Percentiles rank a stretch among this genome's conserved stretches.
These are phyloP conservation scores for Gadus chalcogrammus DNA, from an alignment of 2,113 vertebrate species.

Conservation along the genomic window DNA sequence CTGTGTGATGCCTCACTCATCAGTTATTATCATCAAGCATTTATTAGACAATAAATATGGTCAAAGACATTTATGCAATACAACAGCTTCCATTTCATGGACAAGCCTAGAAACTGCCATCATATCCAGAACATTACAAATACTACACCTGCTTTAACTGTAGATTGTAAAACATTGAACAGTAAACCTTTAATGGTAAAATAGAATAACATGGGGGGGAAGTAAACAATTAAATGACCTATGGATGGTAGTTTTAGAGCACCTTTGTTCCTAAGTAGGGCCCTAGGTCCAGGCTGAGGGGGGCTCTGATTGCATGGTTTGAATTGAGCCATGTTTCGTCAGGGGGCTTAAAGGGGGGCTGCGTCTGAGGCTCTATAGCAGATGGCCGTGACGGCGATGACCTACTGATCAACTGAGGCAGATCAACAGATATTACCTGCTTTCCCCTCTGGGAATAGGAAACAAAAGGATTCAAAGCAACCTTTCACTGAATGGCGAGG, in stretches of 20 bases:
- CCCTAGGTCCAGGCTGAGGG: conserved; percentile 1
- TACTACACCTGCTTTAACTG: too few species aligned
- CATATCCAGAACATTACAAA: too few species aligned
- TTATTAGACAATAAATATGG: too few species aligned
- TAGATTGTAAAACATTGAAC: too few species aligned
- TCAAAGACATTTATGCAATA: too few species aligned
- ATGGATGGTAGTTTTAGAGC: too few species aligned
- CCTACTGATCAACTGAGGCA: conserved; percentile 27
- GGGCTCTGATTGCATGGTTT: conserved; percentile 30
- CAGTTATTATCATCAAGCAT: too few species aligned
- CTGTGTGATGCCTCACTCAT: background rate
- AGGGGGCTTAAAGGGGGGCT: conserved; percentile 14
- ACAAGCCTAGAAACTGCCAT: too few species aligned
- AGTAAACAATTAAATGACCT: too few species aligned
- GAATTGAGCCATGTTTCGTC: conserved; percentile 32
- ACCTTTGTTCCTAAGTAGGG: background rate
- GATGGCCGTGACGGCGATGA: conserved; percentile 24
- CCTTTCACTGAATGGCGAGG: conserved; percentile 5
- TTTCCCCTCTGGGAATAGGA: conserved; percentile 42
- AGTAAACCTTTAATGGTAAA: too few species aligned
- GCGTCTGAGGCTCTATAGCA: conserved; percentile 8
- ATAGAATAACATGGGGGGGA: too few species aligned
- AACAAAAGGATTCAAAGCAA: conserved; percentile 26
- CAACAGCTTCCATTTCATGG: too few species aligned
- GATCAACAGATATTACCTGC: conserved; percentile 44